Evolutionary conservation across 2,113 vertebrate genomes (phyloP), one percentile per base, ranked within the genome.

Genomic region (Oncorhynchus gorbuscha): DNA sequence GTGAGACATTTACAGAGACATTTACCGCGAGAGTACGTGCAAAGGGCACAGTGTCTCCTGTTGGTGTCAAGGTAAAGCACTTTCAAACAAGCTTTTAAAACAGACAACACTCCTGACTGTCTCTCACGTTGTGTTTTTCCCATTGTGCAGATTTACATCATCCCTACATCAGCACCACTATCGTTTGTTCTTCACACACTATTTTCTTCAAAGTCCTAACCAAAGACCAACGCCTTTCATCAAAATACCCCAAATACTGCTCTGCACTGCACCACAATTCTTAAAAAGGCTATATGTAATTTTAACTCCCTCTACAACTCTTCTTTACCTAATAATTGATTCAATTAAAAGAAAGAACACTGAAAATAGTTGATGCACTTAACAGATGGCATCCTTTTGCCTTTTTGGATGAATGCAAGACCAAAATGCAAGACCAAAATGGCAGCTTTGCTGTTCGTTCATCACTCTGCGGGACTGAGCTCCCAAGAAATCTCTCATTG

Each of bases 1-100:
- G 69, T 73, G 80, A 88, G 78, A 80, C 77, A 83, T 84, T 78
- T 71, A 79, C 75, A 83, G 80, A 88, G 77, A 80, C 77, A 83
- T 84, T 78, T 71, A 79, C 75, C 81, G 74, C 79, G 66, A 71
- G 74, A 74, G 67, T 72, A 76, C 71, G 76, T 74, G 72, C 73
- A 84, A 80, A 81, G 72, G 79, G 86, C 74, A 88, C 65, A 2
- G 73, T 65, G 73, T 73, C 59, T 72, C n/a, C 58, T 45, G 28
- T 75, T 76, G 71, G 68, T 79, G 85, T 87, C 61, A 73, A 86
- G 82, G 74, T 77, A 72, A 59, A 82, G 24, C 51, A 75, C 68
- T 48, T 69, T 79, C 77, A 76, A 69, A 80, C 35, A 81, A 78
- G 62, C 55, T 82, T 81, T 68, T 64, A 76, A 80, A 84, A 67